Evolutionary conservation across 2,888 invertebrate genomes (phyloP).

Genomic region (Gymnosoma rotundatum): DNA sequence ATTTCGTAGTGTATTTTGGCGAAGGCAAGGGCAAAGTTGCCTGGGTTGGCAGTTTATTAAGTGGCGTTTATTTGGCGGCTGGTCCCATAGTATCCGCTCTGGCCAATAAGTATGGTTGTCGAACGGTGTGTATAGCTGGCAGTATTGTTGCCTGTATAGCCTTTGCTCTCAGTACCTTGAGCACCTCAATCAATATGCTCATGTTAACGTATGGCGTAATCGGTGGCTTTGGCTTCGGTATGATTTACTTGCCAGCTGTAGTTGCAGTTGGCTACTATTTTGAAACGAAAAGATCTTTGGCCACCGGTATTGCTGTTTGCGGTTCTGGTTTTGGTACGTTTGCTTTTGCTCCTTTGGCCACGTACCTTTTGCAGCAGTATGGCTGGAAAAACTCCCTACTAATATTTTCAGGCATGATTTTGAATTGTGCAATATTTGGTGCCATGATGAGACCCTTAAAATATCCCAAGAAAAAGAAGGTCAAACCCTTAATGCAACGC

Average conservation of each 20-base stretch:
- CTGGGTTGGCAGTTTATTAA: slow-evolving; percentile 96
- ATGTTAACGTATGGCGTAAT: slow-evolving; percentile 96
- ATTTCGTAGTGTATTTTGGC: slow-evolving; percentile 91
- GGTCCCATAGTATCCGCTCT: slow-evolving; percentile 98
- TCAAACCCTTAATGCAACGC: slow-evolving; percentile 92
- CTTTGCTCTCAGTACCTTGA: slow-evolving; percentile 94
- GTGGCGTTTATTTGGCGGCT: slow-evolving; percentile 96
- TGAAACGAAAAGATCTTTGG: slow-evolving; percentile 95
- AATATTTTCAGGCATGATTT: slow-evolving; percentile 94
- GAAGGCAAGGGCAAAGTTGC: slow-evolving; percentile 94
- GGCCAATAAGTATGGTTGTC: slow-evolving; percentile 97
- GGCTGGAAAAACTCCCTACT: slow-evolving; percentile 95
- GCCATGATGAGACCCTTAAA: slow-evolving; percentile 82
- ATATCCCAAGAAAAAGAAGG: slow-evolving; percentile 82
- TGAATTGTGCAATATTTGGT: slow-evolving; percentile 95
- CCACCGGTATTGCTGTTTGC: slow-evolving; percentile 97
- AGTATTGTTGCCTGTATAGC: slow-evolving; percentile 92
- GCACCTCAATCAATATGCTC: slow-evolving; percentile 92
- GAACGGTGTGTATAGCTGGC: slow-evolving; percentile 96
- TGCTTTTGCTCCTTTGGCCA: slow-evolving; percentile 95
- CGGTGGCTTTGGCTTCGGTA: slow-evolving; percentile 96
- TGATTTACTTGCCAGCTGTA: slow-evolving; percentile 97
- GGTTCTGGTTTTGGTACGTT: slow-evolving; percentile 98
- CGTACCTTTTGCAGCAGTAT: slow-evolving; percentile 89
- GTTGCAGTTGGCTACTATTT: slow-evolving; percentile 99